Conservation (phyloP, 2,113 vertebrate genomes). For the Apodemus sylvaticus region DNA sequence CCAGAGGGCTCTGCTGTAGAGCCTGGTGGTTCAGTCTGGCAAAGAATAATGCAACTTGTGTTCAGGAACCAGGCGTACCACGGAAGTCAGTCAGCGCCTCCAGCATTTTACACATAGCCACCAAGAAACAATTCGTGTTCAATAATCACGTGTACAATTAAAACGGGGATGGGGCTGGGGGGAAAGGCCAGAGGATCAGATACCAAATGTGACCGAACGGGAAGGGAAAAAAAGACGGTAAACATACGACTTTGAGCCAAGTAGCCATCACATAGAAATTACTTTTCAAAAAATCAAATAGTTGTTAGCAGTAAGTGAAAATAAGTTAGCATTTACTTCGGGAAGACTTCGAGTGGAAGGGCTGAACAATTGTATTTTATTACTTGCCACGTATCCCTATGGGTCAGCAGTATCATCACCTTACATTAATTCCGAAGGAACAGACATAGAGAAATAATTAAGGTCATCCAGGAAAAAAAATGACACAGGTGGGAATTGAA, state of each 20-base stretch:
- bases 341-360: not conserved
- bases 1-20: conserved; percentile 82
- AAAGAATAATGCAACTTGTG: not conserved
- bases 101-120: not conserved
- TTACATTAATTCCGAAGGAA: not conserved
- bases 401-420: not conserved
- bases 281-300: not conserved
- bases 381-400: not conserved
- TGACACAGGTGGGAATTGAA: not conserved
- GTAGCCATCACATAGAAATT: not conserved
- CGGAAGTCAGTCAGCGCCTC: not conserved
- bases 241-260: not conserved
- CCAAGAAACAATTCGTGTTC: not conserved
- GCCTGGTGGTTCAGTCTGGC: conserved; percentile 85
- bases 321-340: not conserved
- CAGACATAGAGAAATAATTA: not conserved
- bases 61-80: not conserved
- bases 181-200: not conserved
- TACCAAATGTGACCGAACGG: not conserved
- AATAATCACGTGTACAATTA: not conserved
- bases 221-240: not conserved
- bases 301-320: not conserved
- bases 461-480: not conserved
- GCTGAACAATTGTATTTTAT: not conserved
- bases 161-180: not conserved